Evolutionary conservation across 2,888 invertebrate species (phyloP).

Genomic region (Troides aeacus): DNA sequence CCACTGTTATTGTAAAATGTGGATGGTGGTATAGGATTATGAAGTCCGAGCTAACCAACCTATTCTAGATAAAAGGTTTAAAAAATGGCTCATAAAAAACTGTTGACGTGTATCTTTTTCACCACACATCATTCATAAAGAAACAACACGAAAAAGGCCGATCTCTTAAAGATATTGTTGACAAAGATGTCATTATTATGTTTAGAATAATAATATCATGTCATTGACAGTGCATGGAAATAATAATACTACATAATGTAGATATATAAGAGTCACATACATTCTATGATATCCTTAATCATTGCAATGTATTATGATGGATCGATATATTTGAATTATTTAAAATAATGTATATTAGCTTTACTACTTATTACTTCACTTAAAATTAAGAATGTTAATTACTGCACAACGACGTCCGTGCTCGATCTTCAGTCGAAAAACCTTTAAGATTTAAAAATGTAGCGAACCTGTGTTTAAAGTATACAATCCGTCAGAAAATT

Average conservation of each 20-base stretch:
- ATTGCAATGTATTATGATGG: neutral
- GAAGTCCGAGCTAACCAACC: no score
- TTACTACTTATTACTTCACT: neutral
- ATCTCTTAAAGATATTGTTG: neutral
- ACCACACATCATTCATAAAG: neutral
- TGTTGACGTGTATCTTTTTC: neutral
- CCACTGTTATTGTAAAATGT: no score
- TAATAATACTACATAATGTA: neutral
- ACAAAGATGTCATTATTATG: neutral
- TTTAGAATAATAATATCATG: neutral
- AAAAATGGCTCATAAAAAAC: no score
- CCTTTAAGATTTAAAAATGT: neutral
- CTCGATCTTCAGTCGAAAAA: neutral
- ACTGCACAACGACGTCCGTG: neutral
- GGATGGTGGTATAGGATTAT: no score
- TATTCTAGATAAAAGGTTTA: no score
- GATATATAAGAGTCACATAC: no score
- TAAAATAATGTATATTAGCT: neutral
- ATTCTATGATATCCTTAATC: neutral
- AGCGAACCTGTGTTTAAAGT: neutral
- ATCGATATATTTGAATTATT: neutral
- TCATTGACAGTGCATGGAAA: neutral
- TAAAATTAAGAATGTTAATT: no score
- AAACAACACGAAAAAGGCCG: neutral
- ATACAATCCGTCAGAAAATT: constrained; percentile 2